phyloP scores from a whole-genome alignment of 1,140 invertebrate species.

The Macrocentrus cingulum region DNA sequence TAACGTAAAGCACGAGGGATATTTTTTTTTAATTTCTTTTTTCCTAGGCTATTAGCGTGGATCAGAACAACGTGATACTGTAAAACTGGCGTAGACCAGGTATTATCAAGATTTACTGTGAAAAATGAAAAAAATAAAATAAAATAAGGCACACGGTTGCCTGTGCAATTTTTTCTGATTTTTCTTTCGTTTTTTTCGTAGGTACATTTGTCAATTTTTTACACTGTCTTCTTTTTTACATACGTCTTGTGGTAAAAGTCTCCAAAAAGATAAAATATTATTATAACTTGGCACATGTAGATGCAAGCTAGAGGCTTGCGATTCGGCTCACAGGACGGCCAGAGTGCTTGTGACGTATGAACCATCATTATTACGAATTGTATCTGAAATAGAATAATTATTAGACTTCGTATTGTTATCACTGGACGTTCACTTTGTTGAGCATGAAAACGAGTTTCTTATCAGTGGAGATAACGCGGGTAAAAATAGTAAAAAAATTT shows the following conservation, averaged over 20 bases:
- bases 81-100: slow-evolving; percentile 8
- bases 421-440: too few species aligned
- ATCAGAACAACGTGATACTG: background rate
- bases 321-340: slow-evolving; percentile 62
- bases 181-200: background rate
- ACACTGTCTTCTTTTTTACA: slow-evolving; percentile 41
- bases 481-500: background rate
- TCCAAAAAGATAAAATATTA: slow-evolving; percentile 73
- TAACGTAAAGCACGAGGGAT: background rate
- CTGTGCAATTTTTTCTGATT: background rate
- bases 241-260: slow-evolving; percentile 68
- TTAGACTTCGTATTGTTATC: too few species aligned
- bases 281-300: slow-evolving; percentile 64
- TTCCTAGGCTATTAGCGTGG: background rate
- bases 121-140: slow-evolving; percentile 31
- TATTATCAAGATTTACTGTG: slow-evolving; percentile 18
- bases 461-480: too few species aligned
- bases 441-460: too few species aligned
- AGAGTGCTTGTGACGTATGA: slow-evolving; percentile 59
- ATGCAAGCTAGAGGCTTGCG: slow-evolving; percentile 55
- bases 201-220: background rate
- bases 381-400: slow-evolving; percentile 62
- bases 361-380: slow-evolving; percentile 68
- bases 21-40: background rate
- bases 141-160: slow-evolving; percentile 19